Evolutionary conservation across 2,797 vertebrate genomes (phyloP).

Genomic region (Lacerta agilis): DNA sequence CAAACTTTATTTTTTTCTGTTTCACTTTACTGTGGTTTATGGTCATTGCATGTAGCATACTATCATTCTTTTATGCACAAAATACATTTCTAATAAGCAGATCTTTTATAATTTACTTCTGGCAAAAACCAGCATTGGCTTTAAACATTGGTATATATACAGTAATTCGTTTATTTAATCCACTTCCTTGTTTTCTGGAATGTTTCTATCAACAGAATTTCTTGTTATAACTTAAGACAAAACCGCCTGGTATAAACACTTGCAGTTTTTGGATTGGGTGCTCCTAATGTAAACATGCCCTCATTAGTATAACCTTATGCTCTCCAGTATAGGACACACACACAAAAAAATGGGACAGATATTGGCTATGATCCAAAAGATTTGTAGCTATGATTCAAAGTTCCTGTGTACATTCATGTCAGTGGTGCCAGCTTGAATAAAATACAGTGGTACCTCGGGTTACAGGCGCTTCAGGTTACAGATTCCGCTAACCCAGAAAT

Average conservation of each 20-base stretch:
- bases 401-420: background rate
- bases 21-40: constrained; percentile 68
- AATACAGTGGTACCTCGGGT: too few relatives aligned
- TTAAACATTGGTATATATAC: constrained; percentile 67
- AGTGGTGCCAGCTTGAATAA: too few relatives aligned
- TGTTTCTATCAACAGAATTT: constrained; percentile 58
- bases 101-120: constrained; percentile 69
- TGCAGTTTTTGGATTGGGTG: background rate
- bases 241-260: fast-evolving
- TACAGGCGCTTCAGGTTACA: too few relatives aligned
- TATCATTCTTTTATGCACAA: constrained; percentile 67
- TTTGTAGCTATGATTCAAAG: background rate
- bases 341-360: background rate
- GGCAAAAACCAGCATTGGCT: constrained; percentile 60
- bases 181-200: constrained; percentile 68
- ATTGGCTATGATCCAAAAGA: background rate
- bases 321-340: fast-evolving
- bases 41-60: constrained; percentile 66
- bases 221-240: constrained; percentile 54
- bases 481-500: too few relatives aligned
- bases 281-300: background rate
- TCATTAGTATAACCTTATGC: background rate
- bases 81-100: constrained; percentile 61
- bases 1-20: background rate
- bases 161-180: constrained; percentile 69